These are phyloP conservation scores for Dryocosmus kuriphilus DNA, from an alignment of 2,888 invertebrate genomes.

Conservation along the genomic window DNA sequence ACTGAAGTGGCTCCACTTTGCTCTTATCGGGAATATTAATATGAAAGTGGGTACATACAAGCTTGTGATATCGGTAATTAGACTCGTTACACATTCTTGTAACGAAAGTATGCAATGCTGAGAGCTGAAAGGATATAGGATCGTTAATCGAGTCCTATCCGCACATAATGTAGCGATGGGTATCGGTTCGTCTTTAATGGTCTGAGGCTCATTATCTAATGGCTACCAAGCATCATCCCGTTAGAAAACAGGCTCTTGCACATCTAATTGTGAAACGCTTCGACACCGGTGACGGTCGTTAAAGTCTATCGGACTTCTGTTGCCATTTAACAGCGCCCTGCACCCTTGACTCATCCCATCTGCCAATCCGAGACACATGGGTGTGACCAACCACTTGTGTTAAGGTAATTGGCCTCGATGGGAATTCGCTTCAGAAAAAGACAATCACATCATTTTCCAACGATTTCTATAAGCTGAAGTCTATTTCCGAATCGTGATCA, in stretches of 20 bases:
- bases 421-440: constrained; percentile 25
- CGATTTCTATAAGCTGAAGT: constrained; percentile 19
- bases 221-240: constrained; percentile 56
- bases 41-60: constrained; percentile 24
- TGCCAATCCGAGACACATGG: constrained; percentile 37
- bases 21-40: constrained; percentile 32
- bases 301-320: constrained; percentile 53
- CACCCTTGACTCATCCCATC: constrained; percentile 53
- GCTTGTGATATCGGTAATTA: constrained; percentile 33
- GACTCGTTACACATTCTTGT: constrained; percentile 22
- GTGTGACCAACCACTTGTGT: constrained; percentile 26
- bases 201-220: constrained; percentile 61
- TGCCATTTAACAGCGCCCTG: constrained; percentile 51
- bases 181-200: constrained; percentile 60
- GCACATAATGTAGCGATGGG: constrained; percentile 58
- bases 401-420: constrained; percentile 32
- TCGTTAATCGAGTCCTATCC: constrained; percentile 33
- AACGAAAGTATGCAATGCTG: background rate
- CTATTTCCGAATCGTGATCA: constrained; percentile 11
- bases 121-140: background rate
- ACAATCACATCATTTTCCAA: constrained; percentile 18
- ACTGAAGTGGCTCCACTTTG: constrained; percentile 3
- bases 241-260: constrained; percentile 53
- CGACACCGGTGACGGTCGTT: constrained; percentile 57
- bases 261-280: constrained; percentile 48